Conservation (phyloP, 2,797 vertebrate genomes). For the Acanthornis magna region DNA sequence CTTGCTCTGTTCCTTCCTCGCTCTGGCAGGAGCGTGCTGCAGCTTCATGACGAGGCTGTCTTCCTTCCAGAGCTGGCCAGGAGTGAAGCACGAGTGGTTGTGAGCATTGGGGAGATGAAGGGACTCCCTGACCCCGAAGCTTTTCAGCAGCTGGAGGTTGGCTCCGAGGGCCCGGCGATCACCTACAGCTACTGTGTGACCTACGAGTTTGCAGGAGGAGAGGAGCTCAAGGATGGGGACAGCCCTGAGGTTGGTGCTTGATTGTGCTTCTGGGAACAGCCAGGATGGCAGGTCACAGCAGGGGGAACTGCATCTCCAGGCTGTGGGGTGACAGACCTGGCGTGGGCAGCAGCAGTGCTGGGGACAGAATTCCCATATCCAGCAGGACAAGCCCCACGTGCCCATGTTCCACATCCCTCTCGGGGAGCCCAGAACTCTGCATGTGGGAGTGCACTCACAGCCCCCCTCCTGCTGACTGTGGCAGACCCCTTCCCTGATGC, state of each 20-base stretch:
- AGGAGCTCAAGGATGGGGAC: not conserved
- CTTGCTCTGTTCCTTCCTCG: not conserved
- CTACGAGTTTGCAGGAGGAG: conserved; percentile 76
- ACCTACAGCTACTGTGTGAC: conserved; percentile 78
- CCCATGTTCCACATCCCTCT: not conserved
- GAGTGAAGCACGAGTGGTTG: conserved; percentile 66
- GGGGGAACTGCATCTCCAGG: not conserved
- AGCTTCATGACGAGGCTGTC: not conserved
- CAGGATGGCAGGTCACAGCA: not conserved
- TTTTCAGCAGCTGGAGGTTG: conserved; percentile 33
- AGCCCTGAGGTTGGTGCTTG: not conserved
- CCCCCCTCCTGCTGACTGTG: not conserved
- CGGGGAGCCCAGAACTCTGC: not conserved
- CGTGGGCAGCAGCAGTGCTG: not conserved
- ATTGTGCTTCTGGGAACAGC: not conserved
- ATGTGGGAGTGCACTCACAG: accelerated
- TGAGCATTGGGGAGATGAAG: conserved; percentile 76
- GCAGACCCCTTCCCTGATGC: not conserved
- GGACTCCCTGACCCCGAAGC: conserved; percentile 73
- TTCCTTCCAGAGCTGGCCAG: conserved; percentile 68
- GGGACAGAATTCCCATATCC: not conserved
- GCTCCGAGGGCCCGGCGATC: conserved; percentile 66
- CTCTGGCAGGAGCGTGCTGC: not conserved
- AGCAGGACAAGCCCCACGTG: not conserved
- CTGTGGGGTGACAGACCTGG: not conserved